Conservation (phyloP, 1,140 invertebrate genomes). For the Hypothenemus hampei region DNA sequence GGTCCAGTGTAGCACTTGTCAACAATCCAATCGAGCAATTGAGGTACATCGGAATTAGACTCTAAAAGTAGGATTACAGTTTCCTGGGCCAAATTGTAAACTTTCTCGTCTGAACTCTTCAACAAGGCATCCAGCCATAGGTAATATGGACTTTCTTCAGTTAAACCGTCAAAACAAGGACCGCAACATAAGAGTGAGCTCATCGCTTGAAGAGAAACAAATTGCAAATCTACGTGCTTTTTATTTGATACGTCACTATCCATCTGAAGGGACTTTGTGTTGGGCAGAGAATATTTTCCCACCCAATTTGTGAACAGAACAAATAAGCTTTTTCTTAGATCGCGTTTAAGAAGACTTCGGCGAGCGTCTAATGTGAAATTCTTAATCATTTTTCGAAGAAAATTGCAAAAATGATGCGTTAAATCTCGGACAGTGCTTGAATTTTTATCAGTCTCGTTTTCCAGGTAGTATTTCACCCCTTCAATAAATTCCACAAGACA, state of each 20-base stretch:
- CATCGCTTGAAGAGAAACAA: constrained; percentile 81
- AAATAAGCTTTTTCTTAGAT: constrained; percentile 83
- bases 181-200: constrained; percentile 92
- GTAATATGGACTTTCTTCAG: constrained; percentile 90
- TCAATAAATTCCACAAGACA: constrained; percentile 94
- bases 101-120: constrained; percentile 83
- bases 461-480: constrained; percentile 84
- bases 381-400: constrained; percentile 88
- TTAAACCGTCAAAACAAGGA: constrained; percentile 83
- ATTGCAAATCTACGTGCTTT: constrained; percentile 61
- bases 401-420: constrained; percentile 90
- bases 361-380: constrained; percentile 89
- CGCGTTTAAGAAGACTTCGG: constrained; percentile 77
- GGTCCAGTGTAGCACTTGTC: constrained; percentile 93
- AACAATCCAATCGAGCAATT: constrained; percentile 94
- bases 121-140: constrained; percentile 89
- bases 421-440: constrained; percentile 74
- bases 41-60: constrained; percentile 91
- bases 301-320: constrained; percentile 91
- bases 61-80: constrained; percentile 91
- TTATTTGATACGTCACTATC: constrained; percentile 37
- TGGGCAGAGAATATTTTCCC: constrained; percentile 64
- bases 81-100: constrained; percentile 86
- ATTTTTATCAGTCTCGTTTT: constrained; percentile 87
- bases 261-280: constrained; percentile 27